Evolutionary conservation across 2,113 vertebrate genomes (phyloP).

Genomic region (Microtus ochrogaster): DNA sequence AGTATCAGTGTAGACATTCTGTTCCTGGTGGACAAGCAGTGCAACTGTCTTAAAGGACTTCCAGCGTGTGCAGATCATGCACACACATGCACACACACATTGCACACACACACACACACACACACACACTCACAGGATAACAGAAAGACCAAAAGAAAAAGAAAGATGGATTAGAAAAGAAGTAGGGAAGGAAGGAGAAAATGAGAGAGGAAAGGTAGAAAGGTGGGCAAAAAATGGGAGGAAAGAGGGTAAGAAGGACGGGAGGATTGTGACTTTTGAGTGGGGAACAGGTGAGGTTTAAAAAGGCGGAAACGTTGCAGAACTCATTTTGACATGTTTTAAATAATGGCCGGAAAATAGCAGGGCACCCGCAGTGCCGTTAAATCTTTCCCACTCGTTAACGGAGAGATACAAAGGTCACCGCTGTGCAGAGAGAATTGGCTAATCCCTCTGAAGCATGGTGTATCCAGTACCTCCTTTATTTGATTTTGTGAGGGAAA

Average conservation of each 20-base stretch:
- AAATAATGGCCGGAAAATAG: conserved; percentile 70
- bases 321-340: conserved; percentile 74
- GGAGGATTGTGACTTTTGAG: conserved; percentile 29
- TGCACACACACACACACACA: not conserved
- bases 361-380: not conserved
- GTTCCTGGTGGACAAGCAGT: conserved; percentile 61
- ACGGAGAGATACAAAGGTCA: conserved; percentile 73
- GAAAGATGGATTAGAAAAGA: not conserved
- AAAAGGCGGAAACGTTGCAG: conserved; percentile 70
- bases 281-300: conserved; percentile 67
- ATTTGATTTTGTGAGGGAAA: conserved; percentile 77
- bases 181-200: not conserved
- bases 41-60: conserved; percentile 63
- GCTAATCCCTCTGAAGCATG: conserved; percentile 54
- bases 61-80: not conserved
- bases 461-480: conserved; percentile 53
- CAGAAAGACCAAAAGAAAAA: not conserved
- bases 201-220: too few relatives aligned
- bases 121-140: not conserved
- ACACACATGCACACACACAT: not conserved
- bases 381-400: conserved; percentile 73
- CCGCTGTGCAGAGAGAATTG: conserved; percentile 58
- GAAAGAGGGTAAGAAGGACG: not conserved
- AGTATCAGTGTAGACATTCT: conserved; percentile 51
- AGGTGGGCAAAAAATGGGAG: too few relatives aligned